A percentile compares a stretch with the other conserved stretches of the same genome.
Evolutionary conservation across 2,888 invertebrate species (phyloP).

Genomic region (Deilephila elpenor): DNA sequence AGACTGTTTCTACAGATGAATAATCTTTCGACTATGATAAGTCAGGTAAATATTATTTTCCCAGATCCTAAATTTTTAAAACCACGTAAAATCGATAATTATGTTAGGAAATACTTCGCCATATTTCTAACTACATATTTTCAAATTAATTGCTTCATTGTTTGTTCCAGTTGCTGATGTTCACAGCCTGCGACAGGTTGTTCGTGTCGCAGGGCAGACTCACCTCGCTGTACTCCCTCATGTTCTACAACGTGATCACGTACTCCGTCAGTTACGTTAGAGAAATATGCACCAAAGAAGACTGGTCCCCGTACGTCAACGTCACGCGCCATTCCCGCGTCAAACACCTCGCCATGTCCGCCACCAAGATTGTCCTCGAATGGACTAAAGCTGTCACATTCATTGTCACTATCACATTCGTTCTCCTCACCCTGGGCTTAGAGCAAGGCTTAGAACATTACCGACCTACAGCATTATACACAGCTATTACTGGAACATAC

Average conservation of each 20-base stretch:
- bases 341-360: conserved; percentile 91
- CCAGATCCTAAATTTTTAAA: no score
- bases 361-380: conserved; percentile 91
- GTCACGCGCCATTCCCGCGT: conserved; percentile 89
- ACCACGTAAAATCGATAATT: no score
- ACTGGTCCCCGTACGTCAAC: conserved; percentile 91
- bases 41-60: conserved; percentile 80
- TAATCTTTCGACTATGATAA: conserved; percentile 88
- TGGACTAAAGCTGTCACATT: conserved; percentile 93
- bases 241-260: conserved; percentile 93
- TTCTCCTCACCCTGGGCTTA: conserved; percentile 89
- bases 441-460: conserved; percentile 91
- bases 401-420: conserved; percentile 90
- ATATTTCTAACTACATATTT: no score
- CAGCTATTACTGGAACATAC: conserved; percentile 87
- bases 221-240: conserved; percentile 90
- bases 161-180: conserved; percentile 86
- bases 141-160: no score
- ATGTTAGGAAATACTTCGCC: background rate
- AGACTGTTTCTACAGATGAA: conserved; percentile 87
- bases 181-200: conserved; percentile 89
- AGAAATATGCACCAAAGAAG: conserved; percentile 89
- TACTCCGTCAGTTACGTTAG: conserved; percentile 91
- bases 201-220: conserved; percentile 85
- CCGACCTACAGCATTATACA: conserved; percentile 87